Evolutionary conservation across 1,140 invertebrate species (phyloP), one percentile per base, ranked within the genome.

Genomic region (Macrobrachium rosenbergii): DNA sequence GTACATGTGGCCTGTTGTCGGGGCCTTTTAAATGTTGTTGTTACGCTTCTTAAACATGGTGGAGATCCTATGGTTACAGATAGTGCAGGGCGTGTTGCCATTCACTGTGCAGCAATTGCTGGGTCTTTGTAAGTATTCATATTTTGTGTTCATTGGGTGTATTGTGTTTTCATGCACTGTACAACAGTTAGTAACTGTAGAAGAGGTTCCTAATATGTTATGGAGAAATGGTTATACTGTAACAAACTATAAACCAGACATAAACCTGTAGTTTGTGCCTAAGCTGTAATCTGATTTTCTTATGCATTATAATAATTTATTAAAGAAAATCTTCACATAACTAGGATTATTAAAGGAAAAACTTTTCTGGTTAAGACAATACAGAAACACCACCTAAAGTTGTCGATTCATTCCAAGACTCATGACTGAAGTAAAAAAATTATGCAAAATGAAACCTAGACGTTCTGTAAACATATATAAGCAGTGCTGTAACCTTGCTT

Each of bases 81-180:
- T 28, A 77, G 78, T 6, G 21, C 79, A 12, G 85, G 85, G 12
- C 81, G 78, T 37, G 77, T 87, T 6, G 85, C 78, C 19, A 64
- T 82, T 19, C 85, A 87, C 43, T 87, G 85, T 63, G 85, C 85
- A 17, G 85, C 85, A 16, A 82, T 87, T 62, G 77, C 85, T 82
- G 85, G 85, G 14, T 87, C 85, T 12, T 45, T 81, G 85, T 87
- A 75, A 45, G 85, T 21, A 17, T 19, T 14, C 43, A 14, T 79
- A 80, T 28, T 21, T 6, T 19, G 60, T 79, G 0, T 62, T 28
- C 23, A 1, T 23, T 23, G 11, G 58, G 21, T 59, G 76, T 28
- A 60, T 45, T 16, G 7, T 63, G 19, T n/a, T 52, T 11, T 12
- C 28, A 37, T 37, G 3, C 28, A 37, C 28, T 37, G 28, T 37